These are phyloP conservation scores for Dioctria linearis DNA, from an alignment of 2,888 invertebrate genomes.

Conservation along the genomic window DNA sequence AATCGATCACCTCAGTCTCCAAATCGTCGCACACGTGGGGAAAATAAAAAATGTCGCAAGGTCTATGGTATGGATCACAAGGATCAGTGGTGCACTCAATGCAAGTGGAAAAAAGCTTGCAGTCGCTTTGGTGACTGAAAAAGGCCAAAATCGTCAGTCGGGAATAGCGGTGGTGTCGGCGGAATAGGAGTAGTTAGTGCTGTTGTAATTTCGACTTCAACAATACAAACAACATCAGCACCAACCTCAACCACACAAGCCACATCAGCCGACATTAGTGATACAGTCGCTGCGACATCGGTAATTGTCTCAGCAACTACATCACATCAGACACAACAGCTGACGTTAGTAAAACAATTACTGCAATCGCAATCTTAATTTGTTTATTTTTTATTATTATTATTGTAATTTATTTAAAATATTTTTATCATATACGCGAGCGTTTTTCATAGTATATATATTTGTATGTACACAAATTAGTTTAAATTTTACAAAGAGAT, in stretches of 20 bases:
- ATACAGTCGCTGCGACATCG: slow-evolving; percentile 27
- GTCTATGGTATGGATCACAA: slow-evolving; percentile 98
- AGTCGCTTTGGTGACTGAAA: slow-evolving; percentile 88
- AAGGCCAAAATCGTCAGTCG: slow-evolving; percentile 71
- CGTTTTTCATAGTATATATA: neutral
- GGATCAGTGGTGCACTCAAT: slow-evolving; percentile 98
- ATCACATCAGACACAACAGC: slow-evolving; percentile 33
- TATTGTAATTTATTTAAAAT: slow-evolving; percentile 39
- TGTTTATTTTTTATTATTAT: slow-evolving; percentile 6
- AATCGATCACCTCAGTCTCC: slow-evolving; percentile 80
- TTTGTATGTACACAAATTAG: slow-evolving; percentile 34
- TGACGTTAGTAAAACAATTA: slow-evolving; percentile 48
- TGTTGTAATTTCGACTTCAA: slow-evolving; percentile 51
- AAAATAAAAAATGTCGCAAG: slow-evolving; percentile 96
- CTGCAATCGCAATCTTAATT: slow-evolving; percentile 49
- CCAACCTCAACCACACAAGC: slow-evolving; percentile 58
- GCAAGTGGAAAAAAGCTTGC: slow-evolving; percentile 99
- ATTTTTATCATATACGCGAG: slow-evolving; percentile 1
- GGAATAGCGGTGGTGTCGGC: slow-evolving; percentile 32
- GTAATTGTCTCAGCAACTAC: slow-evolving; percentile 31
- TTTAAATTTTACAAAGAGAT: slow-evolving; percentile 51
- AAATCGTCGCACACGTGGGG: slow-evolving; percentile 86
- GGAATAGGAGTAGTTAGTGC: slow-evolving; percentile 20
- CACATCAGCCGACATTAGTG: slow-evolving; percentile 52
- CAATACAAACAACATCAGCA: slow-evolving; percentile 61